Conservation (phyloP, 2,888 invertebrate genomes). For the Dryomyza anilis region DNA sequence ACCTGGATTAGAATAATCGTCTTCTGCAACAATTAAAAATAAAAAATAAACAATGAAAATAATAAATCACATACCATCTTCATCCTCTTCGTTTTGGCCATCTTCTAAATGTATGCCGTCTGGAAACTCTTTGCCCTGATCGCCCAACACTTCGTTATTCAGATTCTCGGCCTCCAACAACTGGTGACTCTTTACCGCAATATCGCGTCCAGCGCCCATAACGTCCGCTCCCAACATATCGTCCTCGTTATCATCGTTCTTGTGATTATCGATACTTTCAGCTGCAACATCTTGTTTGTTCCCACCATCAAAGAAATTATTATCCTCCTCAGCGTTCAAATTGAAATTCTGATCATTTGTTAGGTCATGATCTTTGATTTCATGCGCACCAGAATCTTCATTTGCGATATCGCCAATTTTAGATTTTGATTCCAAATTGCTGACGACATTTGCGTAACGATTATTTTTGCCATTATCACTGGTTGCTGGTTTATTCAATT, state of each 20-base stretch:
- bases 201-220: conserved; percentile 43
- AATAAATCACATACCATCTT: conserved; percentile 60
- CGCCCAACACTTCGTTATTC: conserved; percentile 62
- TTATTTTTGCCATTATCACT: conserved; percentile 49
- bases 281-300: conserved; percentile 28
- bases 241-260: conserved; percentile 35
- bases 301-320: conserved; percentile 51
- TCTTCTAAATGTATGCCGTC: conserved; percentile 60
- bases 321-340: conserved; percentile 53
- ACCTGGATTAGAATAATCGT: conserved; percentile 63
- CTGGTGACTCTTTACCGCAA: conserved; percentile 48
- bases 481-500: conserved; percentile 46
- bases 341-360: conserved; percentile 56
- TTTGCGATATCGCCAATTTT: conserved; percentile 35
- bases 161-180: conserved; percentile 58
- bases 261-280: conserved; percentile 28
- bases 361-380: conserved; percentile 55
- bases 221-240: conserved; percentile 38
- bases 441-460: conserved; percentile 55
- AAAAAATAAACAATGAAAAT: neutral
- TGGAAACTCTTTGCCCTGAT: conserved; percentile 60
- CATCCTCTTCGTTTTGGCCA: conserved; percentile 59
- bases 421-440: conserved; percentile 45
- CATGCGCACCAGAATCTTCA: conserved; percentile 59
- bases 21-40: conserved; percentile 54